phyloP scores from a whole-genome alignment of 2,888 invertebrate species.

The Ophraella communa region DNA sequence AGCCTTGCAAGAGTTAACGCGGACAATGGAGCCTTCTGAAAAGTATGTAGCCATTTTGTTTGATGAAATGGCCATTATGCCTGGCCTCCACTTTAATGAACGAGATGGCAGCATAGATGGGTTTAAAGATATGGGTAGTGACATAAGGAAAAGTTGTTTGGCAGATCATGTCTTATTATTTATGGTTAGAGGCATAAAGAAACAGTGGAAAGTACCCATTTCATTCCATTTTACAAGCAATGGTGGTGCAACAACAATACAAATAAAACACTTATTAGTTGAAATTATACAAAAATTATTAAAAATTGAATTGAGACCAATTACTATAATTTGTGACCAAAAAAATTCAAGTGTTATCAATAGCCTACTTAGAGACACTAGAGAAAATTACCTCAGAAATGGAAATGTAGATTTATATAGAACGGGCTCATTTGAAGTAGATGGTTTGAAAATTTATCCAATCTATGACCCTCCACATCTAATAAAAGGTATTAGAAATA shows the following conservation, averaged over 20 bases:
- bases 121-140: conserved; percentile 26
- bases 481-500: conserved; percentile 29
- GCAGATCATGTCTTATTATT: conserved; percentile 34
- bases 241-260: conserved; percentile 22
- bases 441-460: conserved; percentile 26
- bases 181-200: conserved; percentile 28
- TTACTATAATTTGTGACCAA: conserved; percentile 31
- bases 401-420: conserved; percentile 4
- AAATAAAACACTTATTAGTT: conserved; percentile 20
- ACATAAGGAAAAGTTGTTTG: conserved; percentile 10
- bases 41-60: conserved; percentile 22
- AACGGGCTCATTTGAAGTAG: conserved; percentile 9
- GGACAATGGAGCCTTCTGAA: neutral
- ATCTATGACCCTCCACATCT: conserved; percentile 29
- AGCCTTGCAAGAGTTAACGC: no score
- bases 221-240: conserved; percentile 22
- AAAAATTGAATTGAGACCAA: conserved; percentile 30
- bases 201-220: conserved; percentile 17
- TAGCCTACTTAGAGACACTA: conserved; percentile 20
- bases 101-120: conserved; percentile 18
- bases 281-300: conserved; percentile 17
- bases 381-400: conserved; percentile 10
- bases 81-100: conserved; percentile 17
- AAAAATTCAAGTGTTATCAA: conserved; percentile 15
- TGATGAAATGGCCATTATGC: conserved; percentile 22